phyloP scores from a whole-genome alignment of 2,888 invertebrate species.

The Bellardia bayeri region DNA sequence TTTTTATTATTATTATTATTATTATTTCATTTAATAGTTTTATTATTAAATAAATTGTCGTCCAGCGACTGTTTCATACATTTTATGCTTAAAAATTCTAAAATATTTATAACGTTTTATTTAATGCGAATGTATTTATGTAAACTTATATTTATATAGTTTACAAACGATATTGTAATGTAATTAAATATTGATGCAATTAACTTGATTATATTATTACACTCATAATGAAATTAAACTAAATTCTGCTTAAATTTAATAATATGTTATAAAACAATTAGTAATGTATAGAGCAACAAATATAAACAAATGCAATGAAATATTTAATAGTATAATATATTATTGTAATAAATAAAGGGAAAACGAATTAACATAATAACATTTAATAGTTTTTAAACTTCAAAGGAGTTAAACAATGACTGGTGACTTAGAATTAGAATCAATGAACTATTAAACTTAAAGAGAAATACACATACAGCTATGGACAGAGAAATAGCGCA shows the following conservation, averaged over 20 bases:
- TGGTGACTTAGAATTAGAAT: no score
- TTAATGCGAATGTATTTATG: neutral
- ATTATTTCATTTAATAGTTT: neutral
- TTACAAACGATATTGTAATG: slow-evolving; percentile 45
- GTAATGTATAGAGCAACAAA: neutral
- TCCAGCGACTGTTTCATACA: slow-evolving; percentile 63
- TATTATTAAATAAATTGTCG: slow-evolving; percentile 41
- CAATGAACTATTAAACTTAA: no score
- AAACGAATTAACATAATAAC: neutral
- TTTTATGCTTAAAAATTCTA: slow-evolving; percentile 26
- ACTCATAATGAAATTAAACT: neutral
- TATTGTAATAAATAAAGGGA: no score
- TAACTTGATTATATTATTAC: slow-evolving; percentile 37
- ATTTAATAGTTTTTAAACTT: neutral
- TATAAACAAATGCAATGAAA: neutral
- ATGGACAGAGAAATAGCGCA: no score
- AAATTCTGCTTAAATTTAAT: slow-evolving; percentile 11
- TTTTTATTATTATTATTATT: slow-evolving; percentile 2
- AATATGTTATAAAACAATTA: slow-evolving; percentile 8
- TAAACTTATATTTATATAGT: neutral
- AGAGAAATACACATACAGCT: no score
- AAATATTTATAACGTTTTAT: neutral
- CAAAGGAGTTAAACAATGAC: neutral
- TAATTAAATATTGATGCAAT: slow-evolving; percentile 48
- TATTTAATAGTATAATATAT: no score